A percentile compares a stretch with the other conserved stretches of the same genome.
Conservation (phyloP, 2,113 vertebrate species). For the Climacteris rufus region DNA sequence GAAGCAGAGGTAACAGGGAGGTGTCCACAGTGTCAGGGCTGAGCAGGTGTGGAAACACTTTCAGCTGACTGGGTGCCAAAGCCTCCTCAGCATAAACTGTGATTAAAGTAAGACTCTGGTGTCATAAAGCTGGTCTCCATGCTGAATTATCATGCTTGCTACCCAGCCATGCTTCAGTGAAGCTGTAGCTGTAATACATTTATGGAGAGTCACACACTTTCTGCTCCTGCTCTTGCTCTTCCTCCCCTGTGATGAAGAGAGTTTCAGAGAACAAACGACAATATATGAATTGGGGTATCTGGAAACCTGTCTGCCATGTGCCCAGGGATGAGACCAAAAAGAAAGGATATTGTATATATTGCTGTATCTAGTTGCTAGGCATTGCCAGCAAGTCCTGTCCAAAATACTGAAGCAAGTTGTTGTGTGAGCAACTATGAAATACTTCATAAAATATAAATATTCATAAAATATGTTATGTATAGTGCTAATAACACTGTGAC, state of each 20-base stretch:
- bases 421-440: neutral
- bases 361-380: neutral
- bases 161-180: neutral
- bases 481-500: neutral
- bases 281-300: neutral
- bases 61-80: neutral
- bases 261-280: neutral
- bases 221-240: neutral
- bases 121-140: neutral
- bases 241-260: neutral
- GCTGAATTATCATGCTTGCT: neutral
- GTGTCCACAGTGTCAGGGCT: neutral
- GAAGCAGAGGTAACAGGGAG: slow-evolving; percentile 77
- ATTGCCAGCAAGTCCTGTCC: neutral
- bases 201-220: neutral
- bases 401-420: neutral
- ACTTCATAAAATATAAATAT: neutral
- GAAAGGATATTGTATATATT: neutral
- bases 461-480: neutral
- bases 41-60: neutral
- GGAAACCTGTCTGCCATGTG: neutral
- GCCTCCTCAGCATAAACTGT: neutral
- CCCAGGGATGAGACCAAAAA: neutral
- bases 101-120: neutral
- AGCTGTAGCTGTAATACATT: neutral